These are phyloP conservation scores for Acanthoscelides obtectus DNA, from an alignment of 2,888 invertebrate species.

Conservation along the genomic window DNA sequence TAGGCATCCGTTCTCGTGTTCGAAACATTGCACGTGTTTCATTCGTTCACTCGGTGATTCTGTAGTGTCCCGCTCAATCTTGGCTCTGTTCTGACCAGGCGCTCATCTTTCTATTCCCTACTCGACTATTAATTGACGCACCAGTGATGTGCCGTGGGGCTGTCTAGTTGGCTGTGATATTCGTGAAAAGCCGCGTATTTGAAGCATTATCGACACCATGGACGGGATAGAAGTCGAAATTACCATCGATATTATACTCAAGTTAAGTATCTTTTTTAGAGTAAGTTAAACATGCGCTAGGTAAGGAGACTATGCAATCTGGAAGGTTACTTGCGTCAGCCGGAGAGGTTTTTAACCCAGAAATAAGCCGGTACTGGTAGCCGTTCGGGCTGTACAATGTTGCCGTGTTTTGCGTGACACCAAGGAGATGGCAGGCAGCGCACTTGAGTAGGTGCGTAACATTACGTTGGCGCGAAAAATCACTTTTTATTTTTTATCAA, in stretches of 20 bases:
- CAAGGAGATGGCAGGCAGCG: no score
- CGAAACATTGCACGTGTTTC: background rate
- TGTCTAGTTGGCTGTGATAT: background rate
- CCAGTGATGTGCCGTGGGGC: background rate
- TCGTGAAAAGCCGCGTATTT: background rate
- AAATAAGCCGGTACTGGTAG: background rate
- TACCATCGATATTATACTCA: slow-evolving; percentile 16
- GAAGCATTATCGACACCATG: slow-evolving; percentile 6
- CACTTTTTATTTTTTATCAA: no score
- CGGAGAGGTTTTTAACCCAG: background rate
- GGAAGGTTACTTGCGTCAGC: background rate
- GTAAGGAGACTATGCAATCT: slow-evolving; percentile 1
- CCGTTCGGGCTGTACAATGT: background rate
- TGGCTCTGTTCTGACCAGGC: background rate
- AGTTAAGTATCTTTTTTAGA: slow-evolving; percentile 17
- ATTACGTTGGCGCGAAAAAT: no score
- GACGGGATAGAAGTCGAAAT: slow-evolving; percentile 19
- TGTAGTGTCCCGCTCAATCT: background rate
- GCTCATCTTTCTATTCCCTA: background rate
- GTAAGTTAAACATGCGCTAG: background rate
- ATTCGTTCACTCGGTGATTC: background rate
- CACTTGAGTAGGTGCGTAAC: no score
- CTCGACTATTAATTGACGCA: background rate
- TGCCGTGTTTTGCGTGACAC: background rate
- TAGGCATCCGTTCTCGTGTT: background rate